Evolutionary conservation across 2,113 vertebrate species (phyloP), one percentile per base, ranked within the genome.

Genomic region (Vulpes vulpes): DNA sequence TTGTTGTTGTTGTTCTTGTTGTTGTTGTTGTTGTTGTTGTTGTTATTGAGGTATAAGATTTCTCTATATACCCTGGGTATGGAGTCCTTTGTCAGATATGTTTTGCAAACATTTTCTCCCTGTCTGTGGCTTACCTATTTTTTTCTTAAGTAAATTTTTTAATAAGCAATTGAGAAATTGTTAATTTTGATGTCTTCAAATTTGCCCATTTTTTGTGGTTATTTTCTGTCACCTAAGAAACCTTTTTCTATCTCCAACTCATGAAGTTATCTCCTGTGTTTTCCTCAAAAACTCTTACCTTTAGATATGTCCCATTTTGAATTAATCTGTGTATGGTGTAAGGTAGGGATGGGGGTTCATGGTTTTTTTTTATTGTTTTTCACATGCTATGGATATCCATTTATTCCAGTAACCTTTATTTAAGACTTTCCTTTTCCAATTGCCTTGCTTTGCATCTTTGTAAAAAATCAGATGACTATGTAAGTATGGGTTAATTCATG

Each of bases 41-140:
- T 57, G 38, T 89, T 89, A 71, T 57, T 84, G 73, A 94, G 38
- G 9, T 43, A 0, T 43, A 27, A 15, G 19, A 74, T 76, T 88
- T 88, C 35, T 57, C 90, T 94, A 64, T 65, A 11, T 53, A 43
- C 6, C 5, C 25, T 80, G 12, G 7, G 3, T 92, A 59, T 88
- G 78, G 23, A 30, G 4, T 95, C 11, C 1, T 84, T 65, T 74
- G 49, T 64, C 80, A 92, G 49, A 32, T 90, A 57, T 4, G 51
- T 94, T 94, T 93, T 38, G 3, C 67, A 79, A 90, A 90, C 9
- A 84, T 76, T 89, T 93, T 73, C 64, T 85, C 20, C 49, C 11
- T 43, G 17, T 86, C 22, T 85, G 51, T 85, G 25, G n/a, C 8
- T 89, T 93, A 81, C 0, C 19, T 89, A 11, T 80, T 97, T n/a